phyloP scores from a whole-genome alignment of 1,140 invertebrate species.

The Drosophila punjabiensis region DNA sequence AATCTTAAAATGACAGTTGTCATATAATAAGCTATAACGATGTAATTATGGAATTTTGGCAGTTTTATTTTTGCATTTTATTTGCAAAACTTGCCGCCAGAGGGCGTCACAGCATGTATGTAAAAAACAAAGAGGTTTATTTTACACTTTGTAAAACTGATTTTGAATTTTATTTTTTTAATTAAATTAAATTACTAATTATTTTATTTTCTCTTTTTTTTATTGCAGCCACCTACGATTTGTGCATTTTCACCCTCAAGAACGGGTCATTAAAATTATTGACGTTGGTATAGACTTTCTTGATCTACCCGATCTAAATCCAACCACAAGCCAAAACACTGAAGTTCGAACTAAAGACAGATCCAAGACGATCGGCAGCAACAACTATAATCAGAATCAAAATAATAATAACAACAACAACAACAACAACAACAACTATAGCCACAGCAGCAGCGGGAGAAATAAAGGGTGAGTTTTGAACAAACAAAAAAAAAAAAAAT shows the following conservation, averaged over 20 bases:
- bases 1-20: background rate
- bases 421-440: background rate
- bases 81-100: background rate
- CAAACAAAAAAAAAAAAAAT: too few species aligned
- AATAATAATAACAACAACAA: background rate
- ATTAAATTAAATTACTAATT: background rate
- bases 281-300: constrained; percentile 46
- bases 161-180: too few species aligned
- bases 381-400: background rate
- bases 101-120: background rate
- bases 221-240: constrained; percentile 52
- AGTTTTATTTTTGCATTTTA: too few species aligned
- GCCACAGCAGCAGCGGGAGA: constrained; percentile 2
- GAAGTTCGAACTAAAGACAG: constrained; percentile 62
- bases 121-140: background rate
- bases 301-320: constrained; percentile 41
- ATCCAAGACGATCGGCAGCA: constrained; percentile 45
- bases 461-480: constrained; percentile 46
- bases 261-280: constrained; percentile 62
- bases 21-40: background rate
- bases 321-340: constrained; percentile 27
- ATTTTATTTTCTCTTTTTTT: background rate
- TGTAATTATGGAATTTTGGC: background rate
- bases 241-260: constrained; percentile 52
- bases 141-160: background rate